Evolutionary conservation across 2,888 invertebrate species (phyloP).

Genomic region (Hyles lineata): DNA sequence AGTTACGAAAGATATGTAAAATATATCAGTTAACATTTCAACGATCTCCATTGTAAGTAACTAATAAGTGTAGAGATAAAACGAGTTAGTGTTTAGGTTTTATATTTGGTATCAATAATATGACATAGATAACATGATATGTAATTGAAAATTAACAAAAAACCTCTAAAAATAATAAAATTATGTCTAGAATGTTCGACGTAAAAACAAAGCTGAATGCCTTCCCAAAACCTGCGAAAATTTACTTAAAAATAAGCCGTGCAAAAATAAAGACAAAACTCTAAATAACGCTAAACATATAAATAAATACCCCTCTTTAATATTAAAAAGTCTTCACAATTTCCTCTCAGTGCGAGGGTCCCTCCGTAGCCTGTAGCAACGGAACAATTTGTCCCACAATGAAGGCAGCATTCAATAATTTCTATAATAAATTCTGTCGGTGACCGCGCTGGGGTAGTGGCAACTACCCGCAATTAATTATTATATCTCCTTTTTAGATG

Average conservation of each 20-base stretch:
- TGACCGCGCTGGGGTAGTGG: constrained; percentile 59
- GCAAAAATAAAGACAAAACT: neutral
- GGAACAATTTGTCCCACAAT: constrained; percentile 65
- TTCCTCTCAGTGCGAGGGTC: constrained; percentile 38
- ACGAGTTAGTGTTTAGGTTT: no score
- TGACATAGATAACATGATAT: no score
- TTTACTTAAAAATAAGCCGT: neutral
- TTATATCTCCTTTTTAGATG: constrained; percentile 70
- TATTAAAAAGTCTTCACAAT: constrained; percentile 24
- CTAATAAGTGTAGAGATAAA: no score
- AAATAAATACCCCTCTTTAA: neutral
- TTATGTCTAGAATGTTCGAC: neutral
- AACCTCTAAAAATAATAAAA: neutral
- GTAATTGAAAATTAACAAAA: no score
- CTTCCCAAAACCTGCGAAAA: no score
- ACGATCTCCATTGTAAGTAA: no score
- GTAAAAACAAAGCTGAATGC: neutral
- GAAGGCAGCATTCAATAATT: constrained; percentile 71
- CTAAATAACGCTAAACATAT: neutral
- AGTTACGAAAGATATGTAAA: no score
- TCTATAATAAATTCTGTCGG: constrained; percentile 70
- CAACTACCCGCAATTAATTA: constrained; percentile 68
- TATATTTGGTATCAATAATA: no score
- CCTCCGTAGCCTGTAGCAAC: constrained; percentile 57
- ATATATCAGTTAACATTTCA: no score